Evolutionary conservation across 2,113 vertebrate genomes (phyloP), one percentile per base, ranked within the genome.

Genomic region (Bambusicola thoracicus): DNA sequence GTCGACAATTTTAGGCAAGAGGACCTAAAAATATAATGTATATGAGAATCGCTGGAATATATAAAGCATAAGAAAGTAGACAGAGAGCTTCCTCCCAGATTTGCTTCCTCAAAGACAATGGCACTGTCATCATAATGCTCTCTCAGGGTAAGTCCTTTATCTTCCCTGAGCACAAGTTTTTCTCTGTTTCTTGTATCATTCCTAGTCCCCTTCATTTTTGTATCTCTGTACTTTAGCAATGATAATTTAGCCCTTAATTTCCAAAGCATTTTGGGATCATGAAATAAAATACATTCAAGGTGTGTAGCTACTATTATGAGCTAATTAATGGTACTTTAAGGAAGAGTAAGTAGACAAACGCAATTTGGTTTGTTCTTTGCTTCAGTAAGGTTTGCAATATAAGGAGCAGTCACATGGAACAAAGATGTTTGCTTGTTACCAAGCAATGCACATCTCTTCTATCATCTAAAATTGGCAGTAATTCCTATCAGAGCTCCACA

Each of bases 401-500:
- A 94, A 92, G 90, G 77, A 87, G 61, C 83, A 91, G 89, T 53
- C 89, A 81, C 38, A 81, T 0, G 49, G 93, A 95, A 94, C 75
- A 91, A 91, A 91, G 94, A 86, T 81, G 58, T 43, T 78, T 74
- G 55, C 53, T 73, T 59, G 72, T 85, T 95, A 85, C 49, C 62
- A 81, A 93, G 89, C 68, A 87, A 91, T 94, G 72, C n/a, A 58
- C 65, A 62, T 91, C 92, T 81, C 89, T 69, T 68, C 81, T 53
- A 75, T 81, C 93, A 85, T 73, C 90, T 81, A 74, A 79, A 73
- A 59, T 85, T 0, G 0, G 40, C 69, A 81, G 4, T 76, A 95
- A 96, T 84, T 84, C 95, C 43, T 80, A 43, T 92, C 90, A 95
- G 61, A 81, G 63, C 83, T 94, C 89, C 41, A 53, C 38, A 38